Conservation (phyloP, 2,888 invertebrate species). For the Aphidoletes aphidimyza region DNA sequence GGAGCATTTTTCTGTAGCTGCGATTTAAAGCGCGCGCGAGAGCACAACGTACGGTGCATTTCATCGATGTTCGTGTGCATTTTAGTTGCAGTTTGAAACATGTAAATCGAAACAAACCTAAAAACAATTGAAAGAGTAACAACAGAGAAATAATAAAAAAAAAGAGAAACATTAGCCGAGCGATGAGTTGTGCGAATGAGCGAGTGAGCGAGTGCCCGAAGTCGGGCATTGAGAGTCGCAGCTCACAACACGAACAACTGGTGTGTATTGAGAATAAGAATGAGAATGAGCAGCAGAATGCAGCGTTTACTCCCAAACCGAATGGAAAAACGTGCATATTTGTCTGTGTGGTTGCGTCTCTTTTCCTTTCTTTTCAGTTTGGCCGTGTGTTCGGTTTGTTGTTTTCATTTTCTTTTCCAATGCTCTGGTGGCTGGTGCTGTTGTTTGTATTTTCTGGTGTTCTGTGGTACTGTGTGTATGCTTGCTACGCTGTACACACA, state of each 20-base stretch:
- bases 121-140: slow-evolving; percentile 21
- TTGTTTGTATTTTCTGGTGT: neutral
- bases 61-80: slow-evolving; percentile 6
- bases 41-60: slow-evolving; percentile 26
- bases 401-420: slow-evolving; percentile 14
- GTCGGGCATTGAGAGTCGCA: neutral
- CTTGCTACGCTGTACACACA: neutral
- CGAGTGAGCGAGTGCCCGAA: no score
- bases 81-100: slow-evolving; percentile 19
- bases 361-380: slow-evolving; percentile 41
- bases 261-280: slow-evolving; percentile 22
- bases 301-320: slow-evolving; percentile 31
- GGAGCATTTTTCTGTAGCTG: neutral
- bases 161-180: slow-evolving; percentile 42
- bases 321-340: slow-evolving; percentile 36
- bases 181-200: no score
- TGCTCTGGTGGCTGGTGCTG: neutral
- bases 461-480: neutral
- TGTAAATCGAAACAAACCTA: slow-evolving; percentile 36
- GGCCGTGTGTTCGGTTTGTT: slow-evolving; percentile 6
- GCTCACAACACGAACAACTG: neutral
- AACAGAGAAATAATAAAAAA: no score
- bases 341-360: slow-evolving; percentile 26
- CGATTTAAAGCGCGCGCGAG: neutral
- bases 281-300: slow-evolving; percentile 36